Evolutionary conservation across 2,797 vertebrate genomes (phyloP).

Genomic region (Ataeniobius toweri): DNA sequence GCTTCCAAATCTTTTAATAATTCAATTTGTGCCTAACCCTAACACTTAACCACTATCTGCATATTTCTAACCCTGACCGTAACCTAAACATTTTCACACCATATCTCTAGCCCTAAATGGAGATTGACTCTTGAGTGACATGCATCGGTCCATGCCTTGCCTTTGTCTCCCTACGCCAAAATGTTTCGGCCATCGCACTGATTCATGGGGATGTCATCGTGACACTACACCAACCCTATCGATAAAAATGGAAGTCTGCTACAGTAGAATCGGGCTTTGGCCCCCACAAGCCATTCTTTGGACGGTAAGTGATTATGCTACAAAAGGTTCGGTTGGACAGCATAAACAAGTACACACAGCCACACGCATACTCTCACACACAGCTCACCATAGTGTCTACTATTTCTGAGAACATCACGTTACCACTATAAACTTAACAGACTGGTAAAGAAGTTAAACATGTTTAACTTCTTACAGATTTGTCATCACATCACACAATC

Average conservation of each 20-base stretch:
- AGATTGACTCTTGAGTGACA: background rate
- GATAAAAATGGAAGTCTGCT: background rate
- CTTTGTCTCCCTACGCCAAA: background rate
- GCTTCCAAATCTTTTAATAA: background rate
- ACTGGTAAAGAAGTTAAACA: background rate
- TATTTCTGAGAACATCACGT: conserved; percentile 1
- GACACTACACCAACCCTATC: background rate
- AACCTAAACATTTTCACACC: background rate
- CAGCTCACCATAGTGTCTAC: background rate
- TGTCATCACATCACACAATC: too few relatives aligned
- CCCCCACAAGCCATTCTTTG: background rate
- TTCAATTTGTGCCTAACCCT: too few relatives aligned
- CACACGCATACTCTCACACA: background rate
- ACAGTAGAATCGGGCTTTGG: background rate
- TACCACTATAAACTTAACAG: background rate
- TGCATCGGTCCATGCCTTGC: background rate
- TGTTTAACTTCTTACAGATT: background rate
- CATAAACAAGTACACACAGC: background rate
- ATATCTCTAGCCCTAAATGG: background rate
- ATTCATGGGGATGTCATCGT: background rate
- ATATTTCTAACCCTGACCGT: background rate
- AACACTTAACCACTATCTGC: too few relatives aligned
- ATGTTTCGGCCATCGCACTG: background rate
- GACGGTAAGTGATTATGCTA: background rate
- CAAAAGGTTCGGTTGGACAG: background rate